A percentile compares a stretch with the other conserved stretches of the same genome.
phyloP scores from a whole-genome alignment of 2,113 vertebrate species.

The Phrynosoma blainvillii region DNA sequence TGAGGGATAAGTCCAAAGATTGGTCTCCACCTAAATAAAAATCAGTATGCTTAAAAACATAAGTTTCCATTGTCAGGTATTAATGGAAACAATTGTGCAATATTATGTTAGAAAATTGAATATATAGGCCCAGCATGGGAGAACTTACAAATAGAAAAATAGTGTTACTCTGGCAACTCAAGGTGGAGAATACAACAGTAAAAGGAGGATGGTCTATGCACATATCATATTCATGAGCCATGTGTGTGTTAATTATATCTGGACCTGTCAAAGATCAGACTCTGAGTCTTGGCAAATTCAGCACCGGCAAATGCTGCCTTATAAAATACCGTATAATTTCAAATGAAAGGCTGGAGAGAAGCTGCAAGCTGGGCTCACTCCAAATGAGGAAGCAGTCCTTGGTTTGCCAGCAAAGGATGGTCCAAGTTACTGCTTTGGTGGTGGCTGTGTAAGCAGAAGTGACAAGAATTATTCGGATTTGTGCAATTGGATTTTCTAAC shows the following conservation, averaged over 20 bases:
- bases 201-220: background rate
- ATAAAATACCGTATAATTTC: background rate
- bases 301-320: background rate
- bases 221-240: background rate
- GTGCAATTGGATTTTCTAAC: background rate
- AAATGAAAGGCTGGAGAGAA: background rate
- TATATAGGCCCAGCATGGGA: too few relatives aligned
- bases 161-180: background rate
- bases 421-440: background rate
- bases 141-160: too few relatives aligned
- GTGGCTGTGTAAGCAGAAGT: background rate
- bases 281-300: background rate
- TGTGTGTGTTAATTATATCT: background rate
- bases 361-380: background rate
- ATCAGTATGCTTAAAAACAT: too few relatives aligned
- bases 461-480: background rate
- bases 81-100: background rate
- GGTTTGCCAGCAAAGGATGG: background rate
- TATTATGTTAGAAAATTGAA: background rate
- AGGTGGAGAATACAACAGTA: background rate
- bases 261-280: background rate
- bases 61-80: background rate
- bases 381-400: background rate
- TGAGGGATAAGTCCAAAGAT: background rate
- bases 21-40: background rate